Evolutionary conservation across 1,140 invertebrate species (phyloP).

Genomic region (Orchestia grillus): DNA sequence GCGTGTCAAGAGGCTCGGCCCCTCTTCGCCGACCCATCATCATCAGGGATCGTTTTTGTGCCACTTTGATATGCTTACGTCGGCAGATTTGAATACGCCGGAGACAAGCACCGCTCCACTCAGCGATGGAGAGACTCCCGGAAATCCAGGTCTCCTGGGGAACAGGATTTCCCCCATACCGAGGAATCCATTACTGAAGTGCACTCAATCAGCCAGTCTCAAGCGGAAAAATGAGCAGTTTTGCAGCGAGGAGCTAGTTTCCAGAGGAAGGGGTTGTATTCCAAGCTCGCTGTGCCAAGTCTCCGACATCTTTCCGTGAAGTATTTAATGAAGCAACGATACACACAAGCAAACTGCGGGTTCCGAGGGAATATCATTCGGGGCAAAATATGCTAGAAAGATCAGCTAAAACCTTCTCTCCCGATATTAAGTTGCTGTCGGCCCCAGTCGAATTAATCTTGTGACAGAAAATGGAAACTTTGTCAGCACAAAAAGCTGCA

Average conservation of each 20-base stretch:
- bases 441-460: no score
- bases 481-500: no score
- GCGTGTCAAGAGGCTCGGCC: conserved; percentile 22
- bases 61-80: conserved; percentile 30
- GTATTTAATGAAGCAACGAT: not conserved
- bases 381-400: not conserved
- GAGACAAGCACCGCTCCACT: conserved; percentile 8
- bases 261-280: not conserved
- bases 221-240: conserved; percentile 20
- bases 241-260: not conserved
- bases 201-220: conserved; percentile 27
- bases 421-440: not conserved
- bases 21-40: conserved; percentile 5
- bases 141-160: not conserved
- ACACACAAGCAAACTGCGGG: not conserved
- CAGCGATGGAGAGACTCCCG: not conserved
- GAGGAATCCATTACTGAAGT: conserved; percentile 29
- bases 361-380: not conserved
- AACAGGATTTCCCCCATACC: not conserved
- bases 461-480: no score
- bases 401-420: not conserved
- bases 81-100: conserved; percentile 45
- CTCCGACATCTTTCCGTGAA: not conserved
- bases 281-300: not conserved
- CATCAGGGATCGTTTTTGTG: conserved; percentile 41